Conservation (phyloP, 2,888 invertebrate species). For the Antheraea yamamai region DNA sequence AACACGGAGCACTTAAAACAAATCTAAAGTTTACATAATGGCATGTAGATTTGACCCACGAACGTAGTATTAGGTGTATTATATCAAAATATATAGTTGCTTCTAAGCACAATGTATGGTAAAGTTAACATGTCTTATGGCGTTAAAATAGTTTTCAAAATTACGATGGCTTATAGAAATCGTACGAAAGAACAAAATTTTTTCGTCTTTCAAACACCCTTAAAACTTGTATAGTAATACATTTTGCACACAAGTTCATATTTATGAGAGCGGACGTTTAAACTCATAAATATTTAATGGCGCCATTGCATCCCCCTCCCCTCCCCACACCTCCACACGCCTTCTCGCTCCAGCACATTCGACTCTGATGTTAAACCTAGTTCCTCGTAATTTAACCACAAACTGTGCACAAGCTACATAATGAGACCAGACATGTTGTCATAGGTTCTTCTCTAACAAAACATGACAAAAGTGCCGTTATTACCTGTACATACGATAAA, state of each 20-base stretch:
- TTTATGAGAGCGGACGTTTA: constrained; percentile 18
- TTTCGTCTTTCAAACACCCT: not conserved
- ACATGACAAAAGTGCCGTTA: not conserved
- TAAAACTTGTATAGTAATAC: constrained; percentile 1
- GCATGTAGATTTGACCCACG: too few species aligned
- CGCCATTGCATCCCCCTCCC: constrained; percentile 6
- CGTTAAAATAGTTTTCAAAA: not conserved
- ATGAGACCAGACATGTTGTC: not conserved
- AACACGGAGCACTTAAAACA: too few species aligned
- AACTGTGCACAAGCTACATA: not conserved
- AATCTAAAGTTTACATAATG: too few species aligned
- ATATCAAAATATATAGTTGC: too few species aligned
- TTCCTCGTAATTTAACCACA: not conserved
- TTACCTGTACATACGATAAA: not conserved
- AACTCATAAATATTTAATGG: constrained; percentile 43
- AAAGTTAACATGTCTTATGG: too few species aligned
- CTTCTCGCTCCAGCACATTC: not conserved
- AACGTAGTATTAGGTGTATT: too few species aligned
- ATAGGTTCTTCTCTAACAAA: not conserved
- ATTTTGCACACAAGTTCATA: constrained; percentile 23
- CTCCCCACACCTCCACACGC: not conserved
- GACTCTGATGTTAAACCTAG: not conserved
- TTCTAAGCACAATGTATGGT: too few species aligned
- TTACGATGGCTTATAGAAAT: not conserved
- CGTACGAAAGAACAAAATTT: not conserved